Evolutionary conservation across 2,113 vertebrate genomes (phyloP), one percentile per base, ranked within the genome.

Genomic region (Serinus canaria): DNA sequence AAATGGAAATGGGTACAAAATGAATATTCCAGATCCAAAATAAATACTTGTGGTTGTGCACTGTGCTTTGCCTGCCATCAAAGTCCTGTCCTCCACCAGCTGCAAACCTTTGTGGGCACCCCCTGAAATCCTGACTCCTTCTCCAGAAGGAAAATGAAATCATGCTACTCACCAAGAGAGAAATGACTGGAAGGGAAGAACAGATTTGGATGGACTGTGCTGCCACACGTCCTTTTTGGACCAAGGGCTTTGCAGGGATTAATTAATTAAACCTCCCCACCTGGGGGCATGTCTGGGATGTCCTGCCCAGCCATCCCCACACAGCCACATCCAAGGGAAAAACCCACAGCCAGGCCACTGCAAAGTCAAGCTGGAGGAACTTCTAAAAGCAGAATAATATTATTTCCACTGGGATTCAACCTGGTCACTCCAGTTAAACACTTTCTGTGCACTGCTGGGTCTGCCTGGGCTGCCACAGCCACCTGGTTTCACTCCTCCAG

Each of bases 21-120:
- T 94, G 89, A 96, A 96, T 95, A 96, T 94, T 97, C 95, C 89
- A 92, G 83, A 76, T 64, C 90, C 70, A 67, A 93, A 85, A 94
- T 67, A 83, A 97, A 96, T 49, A 55, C 60, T 87, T n/a, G 77
- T 83, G 90, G 75, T 23, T n/a, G 59, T 56, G 11, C 0, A 1
- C 60, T 46, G 91, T 3, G 87, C 19, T 87, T 83, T 66, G 74
- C 75, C 63, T 63, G 31, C 81, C 84, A 62, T 7, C 85, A 60
- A 27, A 87, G 62, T 5, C 49, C n/a, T 5, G 2, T 10, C 62
- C 59, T 68, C 63, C n/a, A 47, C 10, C 89, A 28, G 72, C 27
- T 27, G 85, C 63, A 83, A 93, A 74, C 33, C 64, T 56, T 64
- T 4, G 73, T 46, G 91, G 91, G 80, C 37, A 69, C 33, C 55